Evolutionary conservation across 2,888 invertebrate species (phyloP).

Genomic region (Cacoxenus indagator): DNA sequence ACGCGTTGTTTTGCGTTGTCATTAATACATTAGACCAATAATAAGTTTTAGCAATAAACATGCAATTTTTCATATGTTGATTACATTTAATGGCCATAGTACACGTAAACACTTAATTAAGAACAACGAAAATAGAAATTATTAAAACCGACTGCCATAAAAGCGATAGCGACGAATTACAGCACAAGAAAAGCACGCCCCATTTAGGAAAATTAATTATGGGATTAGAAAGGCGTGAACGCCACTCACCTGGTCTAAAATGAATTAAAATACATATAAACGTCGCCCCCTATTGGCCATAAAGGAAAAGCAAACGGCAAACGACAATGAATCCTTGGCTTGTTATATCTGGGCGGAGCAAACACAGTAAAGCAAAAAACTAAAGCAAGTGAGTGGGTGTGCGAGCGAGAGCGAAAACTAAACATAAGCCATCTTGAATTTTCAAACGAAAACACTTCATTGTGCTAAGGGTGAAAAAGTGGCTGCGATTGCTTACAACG

Average conservation of each 20-base stretch:
- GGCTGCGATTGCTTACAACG: not conserved
- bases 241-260: conserved; percentile 7
- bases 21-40: no score
- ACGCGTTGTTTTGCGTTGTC: no score
- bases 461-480: conserved; percentile 50
- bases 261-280: not conserved
- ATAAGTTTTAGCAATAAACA: no score
- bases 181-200: conserved; percentile 30
- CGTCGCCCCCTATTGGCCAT: not conserved
- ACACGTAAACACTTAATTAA: conserved; percentile 57
- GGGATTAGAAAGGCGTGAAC: conserved; percentile 3
- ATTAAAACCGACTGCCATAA: conserved; percentile 43
- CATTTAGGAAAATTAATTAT: not conserved
- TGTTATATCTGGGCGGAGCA: conserved; percentile 47
- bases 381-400: not conserved
- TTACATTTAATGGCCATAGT: conserved; percentile 58
- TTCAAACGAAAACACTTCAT: conserved; percentile 50
- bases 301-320: not conserved
- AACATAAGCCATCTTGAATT: conserved; percentile 64
- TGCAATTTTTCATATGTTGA: no score
- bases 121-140: conserved; percentile 21
- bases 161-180: conserved; percentile 34
- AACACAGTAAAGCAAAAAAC: conserved; percentile 14
- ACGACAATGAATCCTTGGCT: no score
- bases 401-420: conserved; percentile 28